Conservation (phyloP, 1,140 invertebrate species). For the Drosophila varians region DNA sequence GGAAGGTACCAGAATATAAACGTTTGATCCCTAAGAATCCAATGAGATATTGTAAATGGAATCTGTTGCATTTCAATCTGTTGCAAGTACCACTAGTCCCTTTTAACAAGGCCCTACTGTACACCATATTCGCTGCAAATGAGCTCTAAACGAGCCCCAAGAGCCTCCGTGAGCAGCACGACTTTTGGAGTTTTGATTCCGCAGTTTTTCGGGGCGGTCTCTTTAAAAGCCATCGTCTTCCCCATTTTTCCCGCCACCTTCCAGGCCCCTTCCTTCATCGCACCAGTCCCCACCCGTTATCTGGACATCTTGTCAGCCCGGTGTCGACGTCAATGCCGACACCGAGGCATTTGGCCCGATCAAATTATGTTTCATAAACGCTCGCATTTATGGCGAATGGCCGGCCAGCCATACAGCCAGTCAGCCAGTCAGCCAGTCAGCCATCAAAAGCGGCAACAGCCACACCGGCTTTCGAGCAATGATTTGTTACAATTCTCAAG, state of each 20-base stretch:
- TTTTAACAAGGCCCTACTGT: slow-evolving; percentile 1
- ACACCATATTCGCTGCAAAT: slow-evolving; percentile 59
- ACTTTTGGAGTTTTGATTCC: slow-evolving; percentile 42
- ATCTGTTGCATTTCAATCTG: too few species aligned
- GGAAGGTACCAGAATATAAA: too few species aligned
- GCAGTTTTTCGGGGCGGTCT: slow-evolving; percentile 72
- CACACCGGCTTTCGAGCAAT: slow-evolving; percentile 36
- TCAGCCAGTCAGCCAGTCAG: too few species aligned
- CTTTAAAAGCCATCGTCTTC: slow-evolving; percentile 62
- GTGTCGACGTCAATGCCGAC: slow-evolving; percentile 66
- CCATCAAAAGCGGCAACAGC: slow-evolving; percentile 4
- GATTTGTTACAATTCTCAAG: slow-evolving; percentile 75
- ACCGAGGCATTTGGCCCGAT: slow-evolving; percentile 70
- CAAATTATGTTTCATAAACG: slow-evolving; percentile 82
- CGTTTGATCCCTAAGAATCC: not conserved
- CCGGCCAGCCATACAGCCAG: too few species aligned
- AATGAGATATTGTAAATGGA: too few species aligned
- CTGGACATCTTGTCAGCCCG: slow-evolving; percentile 45
- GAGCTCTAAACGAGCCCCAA: slow-evolving; percentile 63
- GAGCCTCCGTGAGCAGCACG: slow-evolving; percentile 25
- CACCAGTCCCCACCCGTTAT: slow-evolving; percentile 16
- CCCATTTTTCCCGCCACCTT: not conserved
- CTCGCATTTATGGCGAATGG: slow-evolving; percentile 72
- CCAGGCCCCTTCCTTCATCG: too few species aligned
- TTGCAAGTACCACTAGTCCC: not conserved